Evolutionary conservation across 2,797 vertebrate genomes (phyloP), one percentile per base, ranked within the genome.

Genomic region (Tamandua tetradactyla): DNA sequence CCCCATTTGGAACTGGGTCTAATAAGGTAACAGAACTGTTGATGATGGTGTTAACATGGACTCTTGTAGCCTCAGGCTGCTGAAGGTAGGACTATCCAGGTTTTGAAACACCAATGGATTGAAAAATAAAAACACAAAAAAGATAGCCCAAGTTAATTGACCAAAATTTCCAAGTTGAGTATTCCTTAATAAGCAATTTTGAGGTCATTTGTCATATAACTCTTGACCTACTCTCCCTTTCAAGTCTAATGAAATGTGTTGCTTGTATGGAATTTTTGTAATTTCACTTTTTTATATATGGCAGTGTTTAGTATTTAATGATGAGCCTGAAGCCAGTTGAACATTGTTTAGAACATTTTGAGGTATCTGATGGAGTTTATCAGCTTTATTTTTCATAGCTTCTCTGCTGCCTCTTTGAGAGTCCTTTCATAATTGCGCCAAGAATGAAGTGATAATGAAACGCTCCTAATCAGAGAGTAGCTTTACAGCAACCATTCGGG

Each of bases 291-390:
- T 76, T 93, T 20, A 85, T 6, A 78, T 72, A 71, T 64, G 83
- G 89, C 40, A 62, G 61, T 86, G 79, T 76, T 88, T 68, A 22
- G 66, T 49, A 78, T 91, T 89, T 92, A 79, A 83, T 66, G 72
- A 86, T 64, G 71, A 72, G 52, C 89, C 72, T 66, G 44, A 49
- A 83, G 37, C 32, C 71, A 59, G 55, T 30, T 44, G 89, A 94
- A 80, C n/a, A 40, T 83, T 47, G 91, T 87, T 96, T 57, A 87
- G 82, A 96, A 82, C 75, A 81, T 93, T 88, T 80, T 44, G 30
- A 94, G 82, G 80, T 37, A 95, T 76, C 85, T 62, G 94, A 94
- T 83, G 27, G 42, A 80, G 82, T 92, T 95, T 91, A 91, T 94
- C 87, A 87, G 83, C 47, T 79, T 61, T n/a, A 71, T 94, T 84